Percentiles rank a stretch among this genome's conserved stretches.
Evolutionary conservation across 2,113 vertebrate species (phyloP).

Genomic region (Microcebus murinus): DNA sequence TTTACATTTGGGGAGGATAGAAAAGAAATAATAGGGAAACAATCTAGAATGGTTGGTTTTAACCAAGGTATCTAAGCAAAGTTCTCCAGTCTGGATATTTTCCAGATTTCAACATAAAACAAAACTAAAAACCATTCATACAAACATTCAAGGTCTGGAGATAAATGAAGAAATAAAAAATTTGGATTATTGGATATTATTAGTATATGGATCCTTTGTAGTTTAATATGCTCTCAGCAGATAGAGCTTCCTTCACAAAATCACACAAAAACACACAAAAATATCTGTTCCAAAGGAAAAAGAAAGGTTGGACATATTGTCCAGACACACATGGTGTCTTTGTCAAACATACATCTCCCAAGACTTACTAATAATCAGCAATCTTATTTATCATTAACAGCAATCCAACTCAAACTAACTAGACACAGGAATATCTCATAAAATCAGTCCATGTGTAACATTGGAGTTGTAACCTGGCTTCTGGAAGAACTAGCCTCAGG

Average conservation of each 20-base stretch:
- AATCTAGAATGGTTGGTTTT: conserved; percentile 33
- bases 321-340: neutral
- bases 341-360: neutral
- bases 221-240: neutral
- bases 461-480: neutral
- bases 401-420: neutral
- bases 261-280: neutral
- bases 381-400: neutral
- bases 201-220: neutral
- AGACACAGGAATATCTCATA: neutral
- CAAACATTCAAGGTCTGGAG: neutral
- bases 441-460: neutral
- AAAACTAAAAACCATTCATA: neutral
- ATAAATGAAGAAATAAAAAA: neutral
- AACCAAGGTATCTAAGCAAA: conserved; percentile 69
- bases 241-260: neutral
- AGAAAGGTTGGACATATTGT: neutral
- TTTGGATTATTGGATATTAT: neutral
- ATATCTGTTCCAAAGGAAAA: neutral
- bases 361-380: neutral
- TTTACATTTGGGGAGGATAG: neutral
- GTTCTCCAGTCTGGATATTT: conserved; percentile 55
- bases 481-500: neutral
- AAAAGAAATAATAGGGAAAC: conserved; percentile 18
- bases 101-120: conserved; percentile 49